A percentile compares a stretch with the other conserved stretches of the same genome.
Conservation (phyloP, 2,113 vertebrate genomes). For the Phrynosoma blainvillii region DNA sequence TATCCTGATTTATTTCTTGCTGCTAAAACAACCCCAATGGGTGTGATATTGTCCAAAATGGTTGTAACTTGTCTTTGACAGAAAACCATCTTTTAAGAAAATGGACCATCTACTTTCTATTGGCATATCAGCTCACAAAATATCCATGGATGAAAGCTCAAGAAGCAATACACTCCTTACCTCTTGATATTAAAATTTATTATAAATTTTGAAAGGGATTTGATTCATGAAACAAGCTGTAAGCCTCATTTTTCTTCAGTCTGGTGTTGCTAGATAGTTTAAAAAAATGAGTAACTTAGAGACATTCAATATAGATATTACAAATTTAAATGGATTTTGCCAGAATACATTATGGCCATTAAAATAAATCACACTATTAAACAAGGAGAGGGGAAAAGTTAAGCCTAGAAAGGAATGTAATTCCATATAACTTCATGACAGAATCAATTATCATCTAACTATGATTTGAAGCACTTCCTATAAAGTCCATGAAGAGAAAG, state of each 20-base stretch:
- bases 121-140: not conserved
- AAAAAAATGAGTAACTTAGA: conserved; percentile 69
- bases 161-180: conserved; percentile 40
- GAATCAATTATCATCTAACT: conserved; percentile 71
- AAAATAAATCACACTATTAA: conserved; percentile 79
- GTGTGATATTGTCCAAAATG: not conserved
- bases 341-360: conserved; percentile 71
- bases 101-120: not conserved
- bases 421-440: conserved; percentile 72
- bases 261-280: conserved; percentile 48
- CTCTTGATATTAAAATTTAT: conserved; percentile 45
- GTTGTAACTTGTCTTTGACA: not conserved
- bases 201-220: conserved; percentile 50
- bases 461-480: conserved; percentile 50
- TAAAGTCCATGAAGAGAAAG: not conserved
- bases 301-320: conserved; percentile 78
- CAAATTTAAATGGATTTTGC: conserved; percentile 77
- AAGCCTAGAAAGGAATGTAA: conserved; percentile 69
- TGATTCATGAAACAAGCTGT: conserved; percentile 62
- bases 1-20: not conserved
- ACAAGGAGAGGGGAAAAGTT: conserved; percentile 50
- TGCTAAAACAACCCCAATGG: not conserved
- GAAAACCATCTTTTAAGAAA: not conserved
- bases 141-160: conserved; percentile 24
- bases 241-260: conserved; percentile 66